phyloP scores from a whole-genome alignment of 2,113 vertebrate genomes.

The Orycteropus afer region DNA sequence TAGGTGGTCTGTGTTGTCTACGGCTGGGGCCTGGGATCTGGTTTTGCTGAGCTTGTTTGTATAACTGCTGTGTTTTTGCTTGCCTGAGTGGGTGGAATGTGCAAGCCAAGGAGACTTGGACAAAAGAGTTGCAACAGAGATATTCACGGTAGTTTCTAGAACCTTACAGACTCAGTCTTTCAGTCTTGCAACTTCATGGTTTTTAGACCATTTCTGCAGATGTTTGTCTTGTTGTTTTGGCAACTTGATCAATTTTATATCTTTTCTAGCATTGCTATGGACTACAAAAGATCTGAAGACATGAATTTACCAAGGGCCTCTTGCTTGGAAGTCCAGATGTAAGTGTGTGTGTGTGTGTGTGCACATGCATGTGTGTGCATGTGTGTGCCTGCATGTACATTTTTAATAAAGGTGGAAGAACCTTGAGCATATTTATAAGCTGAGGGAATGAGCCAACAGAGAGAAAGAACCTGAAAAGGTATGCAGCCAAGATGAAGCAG shows the following conservation, averaged over 20 bases:
- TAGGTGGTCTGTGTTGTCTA: background rate
- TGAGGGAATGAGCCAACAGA: background rate
- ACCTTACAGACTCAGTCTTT: background rate
- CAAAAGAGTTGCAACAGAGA: background rate
- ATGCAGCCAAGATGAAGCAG: background rate
- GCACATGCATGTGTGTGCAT: too few species aligned
- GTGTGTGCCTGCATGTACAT: too few species aligned
- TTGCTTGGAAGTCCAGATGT: background rate
- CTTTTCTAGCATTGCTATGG: background rate
- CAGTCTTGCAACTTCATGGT: background rate
- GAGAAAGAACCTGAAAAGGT: background rate
- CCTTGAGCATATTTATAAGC: background rate
- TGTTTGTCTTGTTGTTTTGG: background rate
- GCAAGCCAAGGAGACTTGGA: background rate
- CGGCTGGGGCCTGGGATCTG: background rate
- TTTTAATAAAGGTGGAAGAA: background rate
- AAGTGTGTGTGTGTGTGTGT: background rate
- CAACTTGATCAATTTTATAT: background rate
- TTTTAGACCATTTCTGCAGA: background rate
- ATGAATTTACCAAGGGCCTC: background rate
- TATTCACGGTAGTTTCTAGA: background rate
- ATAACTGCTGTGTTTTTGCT: background rate
- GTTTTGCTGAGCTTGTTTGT: background rate
- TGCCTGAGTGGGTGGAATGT: background rate
- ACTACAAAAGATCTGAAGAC: background rate